These are phyloP conservation scores for Triplophysa tibetana DNA, from an alignment of 2,113 vertebrate species.

Conservation along the genomic window DNA sequence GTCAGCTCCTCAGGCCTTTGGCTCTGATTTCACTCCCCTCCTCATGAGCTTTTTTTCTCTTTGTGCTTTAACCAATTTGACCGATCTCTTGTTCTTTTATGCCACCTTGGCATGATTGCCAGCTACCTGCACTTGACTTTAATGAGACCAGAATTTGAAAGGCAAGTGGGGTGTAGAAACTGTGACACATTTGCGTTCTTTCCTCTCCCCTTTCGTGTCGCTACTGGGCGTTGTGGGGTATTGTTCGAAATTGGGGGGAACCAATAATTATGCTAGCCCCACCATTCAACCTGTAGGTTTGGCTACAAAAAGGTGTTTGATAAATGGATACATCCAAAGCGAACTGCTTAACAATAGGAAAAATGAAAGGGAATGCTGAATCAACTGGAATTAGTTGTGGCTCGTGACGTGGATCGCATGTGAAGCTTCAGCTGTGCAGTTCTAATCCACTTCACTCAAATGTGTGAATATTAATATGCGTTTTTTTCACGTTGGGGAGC, in stretches of 20 bases:
- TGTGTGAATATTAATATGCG: conserved; percentile 33
- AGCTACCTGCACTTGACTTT: conserved; percentile 20
- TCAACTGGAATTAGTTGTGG: not conserved
- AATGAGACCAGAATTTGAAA: conserved; percentile 37
- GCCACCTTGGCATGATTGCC: conserved; percentile 39
- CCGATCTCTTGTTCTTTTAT: conserved; percentile 26
- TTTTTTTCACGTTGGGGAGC: conserved; percentile 22
- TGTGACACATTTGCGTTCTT: conserved; percentile 58
- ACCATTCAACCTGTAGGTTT: conserved; percentile 21
- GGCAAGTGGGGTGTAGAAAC: conserved; percentile 26
- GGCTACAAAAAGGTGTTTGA: not conserved
- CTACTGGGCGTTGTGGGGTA: conserved; percentile 53
- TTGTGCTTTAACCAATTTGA: conserved; percentile 51
- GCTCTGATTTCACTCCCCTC: conserved; percentile 18
- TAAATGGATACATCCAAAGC: not conserved
- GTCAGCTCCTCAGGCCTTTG: conserved; percentile 25
- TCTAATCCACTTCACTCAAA: conserved; percentile 37
- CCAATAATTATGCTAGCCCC: conserved; percentile 66
- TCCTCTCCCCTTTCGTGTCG: conserved; percentile 65
- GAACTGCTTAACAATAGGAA: not conserved
- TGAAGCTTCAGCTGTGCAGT: not conserved
- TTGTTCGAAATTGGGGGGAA: conserved; percentile 64
- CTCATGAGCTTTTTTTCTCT: conserved; percentile 35
- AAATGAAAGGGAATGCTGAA: not conserved
- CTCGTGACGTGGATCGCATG: not conserved